phyloP scores from a whole-genome alignment of 2,888 invertebrate genomes.

The Silvanus unidentatus region DNA sequence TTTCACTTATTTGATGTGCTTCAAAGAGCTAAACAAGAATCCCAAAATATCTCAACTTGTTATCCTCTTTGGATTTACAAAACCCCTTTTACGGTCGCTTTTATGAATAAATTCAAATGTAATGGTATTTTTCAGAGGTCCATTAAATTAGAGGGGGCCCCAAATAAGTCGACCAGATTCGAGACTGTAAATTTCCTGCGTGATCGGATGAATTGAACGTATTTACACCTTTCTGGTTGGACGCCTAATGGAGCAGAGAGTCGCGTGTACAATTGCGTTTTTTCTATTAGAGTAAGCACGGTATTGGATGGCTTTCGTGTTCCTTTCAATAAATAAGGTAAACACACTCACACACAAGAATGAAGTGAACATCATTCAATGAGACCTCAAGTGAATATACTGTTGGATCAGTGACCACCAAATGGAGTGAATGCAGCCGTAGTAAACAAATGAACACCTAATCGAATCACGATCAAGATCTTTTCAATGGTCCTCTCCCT shows the following conservation, averaged over 20 bases:
- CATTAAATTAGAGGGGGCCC: no score
- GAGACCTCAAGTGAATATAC: slow-evolving; percentile 24
- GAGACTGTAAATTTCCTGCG: no score
- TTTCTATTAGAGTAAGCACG: slow-evolving; percentile 6
- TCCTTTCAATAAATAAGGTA: slow-evolving; percentile 16
- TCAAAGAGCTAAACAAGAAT: no score
- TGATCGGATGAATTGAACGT: no score
- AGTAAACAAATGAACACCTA: slow-evolving; percentile 44
- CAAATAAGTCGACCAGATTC: no score
- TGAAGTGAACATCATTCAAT: slow-evolving; percentile 31
- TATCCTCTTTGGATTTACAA: no score
- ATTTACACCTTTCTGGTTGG: slow-evolving; percentile 3
- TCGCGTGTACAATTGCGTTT: slow-evolving; percentile 7
- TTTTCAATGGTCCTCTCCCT: no score
- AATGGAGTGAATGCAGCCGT: slow-evolving; percentile 43
- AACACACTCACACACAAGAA: slow-evolving; percentile 26
- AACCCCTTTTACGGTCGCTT: no score
- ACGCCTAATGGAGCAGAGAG: slow-evolving; percentile 1
- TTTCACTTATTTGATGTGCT: no score
- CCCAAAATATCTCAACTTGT: no score
- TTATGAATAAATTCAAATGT: no score
- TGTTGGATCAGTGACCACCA: slow-evolving; percentile 43
- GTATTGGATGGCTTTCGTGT: slow-evolving; percentile 1
- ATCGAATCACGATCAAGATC: slow-evolving; percentile 36
- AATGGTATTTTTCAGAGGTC: no score